A percentile compares a stretch with the other conserved stretches of the same genome.
These are phyloP conservation scores for Aurelia sp. DNA, from an alignment of 30 jellyfish, hydroid and myxozoan genomes.

Conservation along the genomic window DNA sequence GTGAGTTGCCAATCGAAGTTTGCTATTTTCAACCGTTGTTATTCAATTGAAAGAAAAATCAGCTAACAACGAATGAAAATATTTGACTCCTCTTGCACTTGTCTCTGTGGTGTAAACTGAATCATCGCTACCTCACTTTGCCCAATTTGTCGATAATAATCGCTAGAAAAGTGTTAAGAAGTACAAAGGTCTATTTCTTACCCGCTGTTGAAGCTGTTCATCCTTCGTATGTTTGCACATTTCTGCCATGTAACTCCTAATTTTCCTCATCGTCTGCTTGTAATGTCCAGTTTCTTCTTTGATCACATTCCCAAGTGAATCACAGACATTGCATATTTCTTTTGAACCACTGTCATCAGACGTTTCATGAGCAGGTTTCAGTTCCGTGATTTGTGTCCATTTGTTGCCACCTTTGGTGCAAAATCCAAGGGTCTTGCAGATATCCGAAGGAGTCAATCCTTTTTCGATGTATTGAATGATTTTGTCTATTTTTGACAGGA, in stretches of 20 bases:
- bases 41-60: too few species aligned
- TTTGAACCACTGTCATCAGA: neutral
- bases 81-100: too few species aligned
- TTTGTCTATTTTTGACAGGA: conserved; percentile 8
- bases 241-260: conserved; percentile 8
- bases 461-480: conserved; percentile 9
- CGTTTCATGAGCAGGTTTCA: neutral
- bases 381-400: neutral
- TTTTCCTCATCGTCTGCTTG: neutral
- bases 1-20: too few species aligned
- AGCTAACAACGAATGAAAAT: too few species aligned
- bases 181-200: too few species aligned
- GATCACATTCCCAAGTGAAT: conserved; percentile 9
- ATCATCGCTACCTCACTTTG: too few species aligned
- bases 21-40: too few species aligned
- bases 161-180: too few species aligned
- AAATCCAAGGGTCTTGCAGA: conserved; percentile 18
- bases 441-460: conserved; percentile 8
- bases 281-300: conserved; percentile 2
- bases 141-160: too few species aligned
- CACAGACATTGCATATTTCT: conserved; percentile 4
- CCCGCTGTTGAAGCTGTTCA: conserved; percentile 8
- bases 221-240: conserved; percentile 1
- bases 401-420: neutral
- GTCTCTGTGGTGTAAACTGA: too few species aligned